Evolutionary conservation across 2,888 invertebrate species (phyloP), one percentile per base, ranked within the genome.

Genomic region (Epinotia nisella): DNA sequence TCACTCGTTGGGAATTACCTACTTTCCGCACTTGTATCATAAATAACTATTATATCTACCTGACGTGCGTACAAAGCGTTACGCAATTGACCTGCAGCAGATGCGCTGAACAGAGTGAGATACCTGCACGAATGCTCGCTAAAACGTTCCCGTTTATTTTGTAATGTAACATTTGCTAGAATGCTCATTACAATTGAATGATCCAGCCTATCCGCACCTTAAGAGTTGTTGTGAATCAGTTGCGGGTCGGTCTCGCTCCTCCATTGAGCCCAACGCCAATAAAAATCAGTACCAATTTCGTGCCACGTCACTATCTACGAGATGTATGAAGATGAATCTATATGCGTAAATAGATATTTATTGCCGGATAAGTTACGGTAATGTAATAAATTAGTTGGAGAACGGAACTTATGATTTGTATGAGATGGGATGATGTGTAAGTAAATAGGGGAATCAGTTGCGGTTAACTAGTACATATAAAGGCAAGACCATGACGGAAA

Each of bases 311-410:
- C 39, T 51, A 53, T 71, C 60, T 60, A 66, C 41, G 59, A 66
- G 53, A 71, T 66, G 53, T 71, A 66, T 71, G 71, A 53, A 71
- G 71, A 71, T 70, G 64, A 62, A 70, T 66, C 21, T 59, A 45
- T 55, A 65, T 39, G 39, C 55, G 65, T 55, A 65, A 65, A 65
- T 71, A 53, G 19, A 65, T 66, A 51, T 71, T 66, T 71, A 65
- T 60, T 71, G 41, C 53, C 15, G 51, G 21, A 51, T 59, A 58
- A 64, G 35, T 65, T 58, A 62, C 21, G 13, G 3, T 71, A 39
- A 71, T 71, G 41, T 59, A 65, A 65, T 65, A 65, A 49, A 15
- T 59, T 13, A 59, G 41, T 66, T 53, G 39, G 4, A 35, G 21
- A 59, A 29, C 49, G 56, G 35, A 58, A 58, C 7, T 21, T 53